Conservation (phyloP, 2,797 vertebrate genomes). For the Microctenopoma stevenorrisi region DNA sequence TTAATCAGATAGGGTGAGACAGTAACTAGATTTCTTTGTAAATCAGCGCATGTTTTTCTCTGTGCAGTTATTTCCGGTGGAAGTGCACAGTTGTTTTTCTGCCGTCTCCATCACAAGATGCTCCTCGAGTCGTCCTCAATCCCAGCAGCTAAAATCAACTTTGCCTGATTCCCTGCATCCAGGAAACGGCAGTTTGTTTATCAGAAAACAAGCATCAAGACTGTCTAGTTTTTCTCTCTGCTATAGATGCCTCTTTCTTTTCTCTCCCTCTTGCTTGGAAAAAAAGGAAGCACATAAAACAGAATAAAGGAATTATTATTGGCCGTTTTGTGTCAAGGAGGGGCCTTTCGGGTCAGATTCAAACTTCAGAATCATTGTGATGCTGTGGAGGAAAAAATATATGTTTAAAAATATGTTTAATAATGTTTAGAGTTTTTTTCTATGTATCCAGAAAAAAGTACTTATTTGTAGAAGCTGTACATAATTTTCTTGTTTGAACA, state of each 20-base stretch:
- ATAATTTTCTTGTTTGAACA: too few species aligned
- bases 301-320: background rate
- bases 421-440: constrained; percentile 21
- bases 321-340: background rate
- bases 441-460: constrained; percentile 45
- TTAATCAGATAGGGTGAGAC: constrained; percentile 3
- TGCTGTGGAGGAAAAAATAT: background rate
- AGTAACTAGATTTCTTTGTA: constrained; percentile 3
- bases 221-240: constrained; percentile 22
- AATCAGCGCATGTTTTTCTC: constrained; percentile 22
- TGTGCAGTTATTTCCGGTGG: constrained; percentile 29
- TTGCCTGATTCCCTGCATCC: constrained; percentile 56
- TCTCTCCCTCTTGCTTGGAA: background rate
- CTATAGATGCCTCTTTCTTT: constrained; percentile 29
- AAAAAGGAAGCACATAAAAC: too few species aligned
- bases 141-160: constrained; percentile 70
- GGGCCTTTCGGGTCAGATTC: constrained; percentile 8
- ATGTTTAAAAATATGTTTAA: background rate
- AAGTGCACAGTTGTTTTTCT: constrained; percentile 42
- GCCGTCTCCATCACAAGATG: constrained; percentile 66
- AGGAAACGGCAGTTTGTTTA: constrained; percentile 61
- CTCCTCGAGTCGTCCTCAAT: constrained; percentile 57
- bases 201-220: constrained; percentile 66
- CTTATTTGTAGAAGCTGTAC: constrained; percentile 11
- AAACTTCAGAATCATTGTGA: background rate